Evolutionary conservation across 2,113 vertebrate genomes (phyloP), one percentile per base, ranked within the genome.

Genomic region (Chloroceryle aenea): DNA sequence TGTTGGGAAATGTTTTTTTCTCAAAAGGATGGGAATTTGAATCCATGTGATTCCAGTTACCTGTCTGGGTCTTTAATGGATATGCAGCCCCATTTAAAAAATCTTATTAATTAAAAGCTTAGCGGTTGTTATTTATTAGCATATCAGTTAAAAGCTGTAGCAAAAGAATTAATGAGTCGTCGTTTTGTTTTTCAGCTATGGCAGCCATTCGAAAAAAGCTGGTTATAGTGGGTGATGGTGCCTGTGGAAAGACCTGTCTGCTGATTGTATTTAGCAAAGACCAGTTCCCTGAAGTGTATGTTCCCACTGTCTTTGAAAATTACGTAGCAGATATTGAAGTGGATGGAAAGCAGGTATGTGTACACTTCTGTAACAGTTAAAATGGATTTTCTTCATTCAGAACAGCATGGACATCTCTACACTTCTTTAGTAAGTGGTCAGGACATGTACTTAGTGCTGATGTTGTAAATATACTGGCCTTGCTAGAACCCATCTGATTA

Each of bases 231-330:
- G 99, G 99, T 94, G 99, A 99, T 96, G 99, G 99, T 94, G 99
- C 99, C 72, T 99, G 99, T 96, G 99, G 99, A 67, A 99, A 99
- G 97, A 99, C 99, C 50, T 99, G 99, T 97, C 99, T 99, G 94
- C 99, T 99, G 94, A 99, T 99, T 19, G 99, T 99, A 90, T 99
- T 99, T 98, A 99, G 99, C 97, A 99, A 99, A 98, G 99, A 99
- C 98, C 99, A 99, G 97, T 99, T 99, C 96, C 99, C 99, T 75
- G 99, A 99, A 96, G 99, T 99, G 13, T 99, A 99, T 29, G 99
- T 99, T 72, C 99, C 99, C 91, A 99, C 99, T 0, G 99, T 99
- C 88, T 99, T 99, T 94, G 99, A 99, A 98, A 99, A 99, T 97
- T 99, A 99, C 47, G 99, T 99, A 76, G 99, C 99, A 81, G 99